A percentile compares a stretch with the other conserved stretches of the same genome.
These are phyloP conservation scores for Epinotia demarniana DNA, from an alignment of 2,888 invertebrate species.

Conservation along the genomic window DNA sequence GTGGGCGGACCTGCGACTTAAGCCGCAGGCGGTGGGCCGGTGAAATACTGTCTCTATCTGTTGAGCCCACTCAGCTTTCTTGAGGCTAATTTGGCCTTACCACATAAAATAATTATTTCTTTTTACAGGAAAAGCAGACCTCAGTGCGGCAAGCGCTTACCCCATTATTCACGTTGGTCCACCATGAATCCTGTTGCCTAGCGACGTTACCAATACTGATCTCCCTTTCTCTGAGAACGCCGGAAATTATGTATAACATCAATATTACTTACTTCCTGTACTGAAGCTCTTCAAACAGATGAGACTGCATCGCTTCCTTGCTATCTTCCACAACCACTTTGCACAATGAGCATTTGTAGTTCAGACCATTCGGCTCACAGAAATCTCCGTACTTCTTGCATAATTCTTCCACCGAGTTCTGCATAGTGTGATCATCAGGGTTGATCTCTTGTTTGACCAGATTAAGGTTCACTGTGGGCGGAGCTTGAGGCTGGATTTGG, in stretches of 20 bases:
- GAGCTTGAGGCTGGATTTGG: not conserved
- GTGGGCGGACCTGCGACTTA: no score
- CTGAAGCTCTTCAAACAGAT: conserved; percentile 87
- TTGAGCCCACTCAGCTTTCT: no score
- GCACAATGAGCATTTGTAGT: conserved; percentile 87
- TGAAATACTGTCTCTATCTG: no score
- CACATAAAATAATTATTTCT: no score
- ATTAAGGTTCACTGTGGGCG: conserved; percentile 60
- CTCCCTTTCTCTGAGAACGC: no score
- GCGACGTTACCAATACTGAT: no score
- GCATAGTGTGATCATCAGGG: conserved; percentile 52
- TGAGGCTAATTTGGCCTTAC: no score
- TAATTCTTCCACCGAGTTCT: conserved; percentile 61
- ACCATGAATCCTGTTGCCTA: no score
- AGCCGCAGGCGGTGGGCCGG: no score
- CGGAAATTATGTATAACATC: not conserved
- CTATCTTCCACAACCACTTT: conserved; percentile 83
- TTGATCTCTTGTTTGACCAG: conserved; percentile 68
- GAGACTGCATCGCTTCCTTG: conserved; percentile 86
- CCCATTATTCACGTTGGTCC: no score
- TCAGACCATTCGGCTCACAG: conserved; percentile 81
- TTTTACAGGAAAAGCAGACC: no score
- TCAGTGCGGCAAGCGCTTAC: no score
- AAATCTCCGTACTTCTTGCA: conserved; percentile 66
- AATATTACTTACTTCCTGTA: conserved; percentile 85